Evolutionary conservation across 2,888 invertebrate genomes (phyloP), one percentile per base, ranked within the genome.

Genomic region (Xylophagus ater): DNA sequence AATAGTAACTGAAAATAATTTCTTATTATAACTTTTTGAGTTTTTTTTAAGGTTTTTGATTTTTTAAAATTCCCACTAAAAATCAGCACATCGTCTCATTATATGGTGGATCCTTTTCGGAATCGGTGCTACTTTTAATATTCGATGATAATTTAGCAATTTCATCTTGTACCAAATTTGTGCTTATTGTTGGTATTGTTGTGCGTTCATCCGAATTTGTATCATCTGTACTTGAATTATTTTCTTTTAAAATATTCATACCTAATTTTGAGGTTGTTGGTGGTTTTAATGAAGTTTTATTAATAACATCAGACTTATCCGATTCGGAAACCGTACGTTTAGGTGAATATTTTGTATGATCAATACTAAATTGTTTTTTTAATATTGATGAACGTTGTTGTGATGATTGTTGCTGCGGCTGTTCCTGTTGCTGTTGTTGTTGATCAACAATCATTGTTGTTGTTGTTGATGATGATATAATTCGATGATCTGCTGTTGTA

Each of bases 21-120:
- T n/a, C n/a, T n/a, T n/a, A n/a, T n/a, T n/a, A n/a, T n/a, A n/a
- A n/a, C n/a, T n/a, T n/a, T n/a, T n/a, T n/a, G n/a, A n/a, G n/a
- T n/a, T n/a, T n/a, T n/a, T n/a, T n/a, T n/a, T n/a, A n/a, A n/a
- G n/a, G n/a, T n/a, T n/a, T n/a, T n/a, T n/a, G n/a, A n/a, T n/a
- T n/a, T n/a, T n/a, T n/a, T n/a, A n/a, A n/a, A n/a, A n/a, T n/a
- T n/a, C n/a, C n/a, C 23, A 23, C 7, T 26, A 40, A 40, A 23
- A 53, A 55, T 57, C 60, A 65, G 59, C 65, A 65, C 65, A 65
- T 65, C 42, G 65, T 65, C 53, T 65, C 65, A 50, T 63, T 65
- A 47, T 58, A 62, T 28, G 65, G 62, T 46, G 64, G 62, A 53
- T 64, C 64, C 47, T 63, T 63, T 42, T 65, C 65, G 33, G 64